A percentile compares a stretch with the other conserved stretches of the same genome.
Evolutionary conservation across 1,140 invertebrate species (phyloP).

Genomic region (Drosophila santomea): DNA sequence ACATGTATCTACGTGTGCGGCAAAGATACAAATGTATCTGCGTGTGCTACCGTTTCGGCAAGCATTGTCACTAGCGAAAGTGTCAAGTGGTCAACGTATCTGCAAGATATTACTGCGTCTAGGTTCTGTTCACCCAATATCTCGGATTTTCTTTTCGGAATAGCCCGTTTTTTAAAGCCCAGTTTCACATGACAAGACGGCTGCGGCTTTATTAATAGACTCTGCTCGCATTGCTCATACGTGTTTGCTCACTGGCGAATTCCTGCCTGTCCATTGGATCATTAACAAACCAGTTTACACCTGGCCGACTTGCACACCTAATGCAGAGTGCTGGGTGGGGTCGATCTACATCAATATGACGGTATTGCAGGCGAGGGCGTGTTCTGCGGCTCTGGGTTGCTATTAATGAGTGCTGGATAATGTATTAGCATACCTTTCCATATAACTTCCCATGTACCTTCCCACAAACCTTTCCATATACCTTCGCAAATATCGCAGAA

Average conservation of each 20-base stretch:
- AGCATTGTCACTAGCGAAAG: conserved; percentile 57
- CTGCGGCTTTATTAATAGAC: conserved; percentile 47
- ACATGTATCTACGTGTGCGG: conserved; percentile 23
- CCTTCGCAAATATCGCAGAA: too few species aligned
- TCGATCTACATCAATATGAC: background rate
- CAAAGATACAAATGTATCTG: conserved; percentile 75
- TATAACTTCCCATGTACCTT: too few species aligned
- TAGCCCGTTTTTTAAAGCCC: conserved; percentile 14
- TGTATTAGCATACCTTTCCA: too few species aligned
- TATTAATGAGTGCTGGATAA: background rate
- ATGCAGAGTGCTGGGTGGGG: conserved; percentile 34
- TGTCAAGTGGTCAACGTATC: conserved; percentile 58
- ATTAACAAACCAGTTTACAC: conserved; percentile 68
- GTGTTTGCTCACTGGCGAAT: conserved; percentile 19
- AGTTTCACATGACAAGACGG: conserved; percentile 37
- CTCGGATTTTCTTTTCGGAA: conserved; percentile 46
- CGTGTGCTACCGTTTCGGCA: conserved; percentile 65
- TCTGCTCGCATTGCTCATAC: conserved; percentile 19
- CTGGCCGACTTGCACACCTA: conserved; percentile 41
- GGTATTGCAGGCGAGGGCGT: conserved; percentile 16
- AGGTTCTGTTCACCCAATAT: conserved; percentile 10
- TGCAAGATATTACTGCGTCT: conserved; percentile 13
- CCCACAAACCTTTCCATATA: too few species aligned
- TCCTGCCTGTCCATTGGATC: conserved; percentile 33
- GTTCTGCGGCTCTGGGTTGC: conserved; percentile 21